These are phyloP conservation scores for Zaprionus camerounensis DNA, from an alignment of 1,140 invertebrate genomes.

Conservation along the genomic window DNA sequence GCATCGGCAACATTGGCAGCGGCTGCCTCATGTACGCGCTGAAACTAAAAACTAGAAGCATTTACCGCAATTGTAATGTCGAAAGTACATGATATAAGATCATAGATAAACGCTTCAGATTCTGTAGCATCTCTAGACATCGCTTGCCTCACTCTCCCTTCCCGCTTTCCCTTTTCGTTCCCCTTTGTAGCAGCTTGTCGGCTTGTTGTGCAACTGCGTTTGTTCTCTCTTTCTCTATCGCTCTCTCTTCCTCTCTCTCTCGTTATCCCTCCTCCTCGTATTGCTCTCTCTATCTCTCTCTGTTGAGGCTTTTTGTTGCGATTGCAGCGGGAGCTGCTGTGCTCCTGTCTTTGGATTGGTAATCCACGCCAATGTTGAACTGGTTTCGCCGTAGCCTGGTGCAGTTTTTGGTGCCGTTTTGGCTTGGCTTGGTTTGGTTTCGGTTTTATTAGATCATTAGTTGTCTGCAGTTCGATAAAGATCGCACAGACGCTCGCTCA, in stretches of 20 bases:
- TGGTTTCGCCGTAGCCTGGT: constrained; percentile 30
- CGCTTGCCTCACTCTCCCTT: constrained; percentile 3
- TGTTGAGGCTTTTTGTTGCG: constrained; percentile 8
- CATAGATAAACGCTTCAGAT: constrained; percentile 83
- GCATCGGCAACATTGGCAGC: constrained; percentile 35
- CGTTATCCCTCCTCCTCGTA: constrained; percentile 20
- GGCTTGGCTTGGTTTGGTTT: constrained; percentile 58
- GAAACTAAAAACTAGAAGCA: constrained; percentile 84
- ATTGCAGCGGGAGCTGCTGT: constrained; percentile 55
- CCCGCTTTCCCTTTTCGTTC: background rate
- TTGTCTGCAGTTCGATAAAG: constrained; percentile 82
- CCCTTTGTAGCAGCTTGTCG: constrained; percentile 51
- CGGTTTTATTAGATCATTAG: constrained; percentile 84
- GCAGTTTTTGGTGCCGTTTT: constrained; percentile 49
- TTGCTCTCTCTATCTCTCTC: constrained; percentile 17
- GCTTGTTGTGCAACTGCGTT: constrained; percentile 73
- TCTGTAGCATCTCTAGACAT: constrained; percentile 68
- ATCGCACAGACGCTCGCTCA: constrained; percentile 67
- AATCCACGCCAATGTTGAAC: constrained; percentile 58
- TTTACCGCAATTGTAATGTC: constrained; percentile 84
- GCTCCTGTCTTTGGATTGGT: constrained; percentile 56
- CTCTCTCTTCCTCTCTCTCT: constrained; percentile 11
- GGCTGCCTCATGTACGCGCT: constrained; percentile 80
- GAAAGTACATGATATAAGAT: constrained; percentile 84
- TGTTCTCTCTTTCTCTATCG: constrained; percentile 61